phyloP scores from a whole-genome alignment of 2,113 vertebrate species.

The Pantherophis guttatus region DNA sequence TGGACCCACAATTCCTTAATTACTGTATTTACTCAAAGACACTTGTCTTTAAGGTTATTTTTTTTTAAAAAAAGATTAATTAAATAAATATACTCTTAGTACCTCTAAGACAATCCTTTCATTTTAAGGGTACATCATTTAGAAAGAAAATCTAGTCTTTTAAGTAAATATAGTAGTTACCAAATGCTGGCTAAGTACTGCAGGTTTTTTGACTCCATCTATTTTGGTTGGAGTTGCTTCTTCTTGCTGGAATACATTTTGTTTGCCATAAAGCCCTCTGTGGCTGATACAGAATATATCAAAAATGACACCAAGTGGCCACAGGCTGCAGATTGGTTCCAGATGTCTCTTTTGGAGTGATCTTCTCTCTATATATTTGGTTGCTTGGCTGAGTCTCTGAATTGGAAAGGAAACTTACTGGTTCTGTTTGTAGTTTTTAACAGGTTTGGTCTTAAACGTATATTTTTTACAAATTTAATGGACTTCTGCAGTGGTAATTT shows the following conservation, averaged over 20 bases:
- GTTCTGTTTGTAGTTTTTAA: constrained; percentile 58
- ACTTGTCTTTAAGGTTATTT: not conserved
- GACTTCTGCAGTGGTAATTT: constrained; percentile 32
- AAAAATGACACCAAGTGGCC: constrained; percentile 71
- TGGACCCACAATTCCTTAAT: constrained; percentile 38
- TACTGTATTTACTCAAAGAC: not conserved
- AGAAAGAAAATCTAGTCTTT: not conserved
- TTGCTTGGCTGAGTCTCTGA: constrained; percentile 54
- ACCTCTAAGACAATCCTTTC: not conserved
- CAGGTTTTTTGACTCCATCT: constrained; percentile 27
- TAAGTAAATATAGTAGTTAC: constrained; percentile 33
- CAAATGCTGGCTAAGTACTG: constrained; percentile 11
- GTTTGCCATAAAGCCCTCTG: constrained; percentile 12
- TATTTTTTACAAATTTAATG: constrained; percentile 33
- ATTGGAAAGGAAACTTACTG: constrained; percentile 68
- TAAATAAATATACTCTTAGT: not conserved
- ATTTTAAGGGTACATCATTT: not conserved
- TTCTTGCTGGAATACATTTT: constrained; percentile 44
- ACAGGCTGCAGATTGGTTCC: constrained; percentile 63
- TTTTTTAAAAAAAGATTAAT: not conserved
- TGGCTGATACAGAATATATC: constrained; percentile 62
- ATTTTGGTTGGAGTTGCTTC: constrained; percentile 42
- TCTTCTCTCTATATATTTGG: constrained; percentile 53
- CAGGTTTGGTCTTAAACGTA: constrained; percentile 56
- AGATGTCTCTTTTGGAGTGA: constrained; percentile 60